Evolutionary conservation across 2,113 vertebrate genomes (phyloP).

Genomic region (Tretioscincus oriximinensis): DNA sequence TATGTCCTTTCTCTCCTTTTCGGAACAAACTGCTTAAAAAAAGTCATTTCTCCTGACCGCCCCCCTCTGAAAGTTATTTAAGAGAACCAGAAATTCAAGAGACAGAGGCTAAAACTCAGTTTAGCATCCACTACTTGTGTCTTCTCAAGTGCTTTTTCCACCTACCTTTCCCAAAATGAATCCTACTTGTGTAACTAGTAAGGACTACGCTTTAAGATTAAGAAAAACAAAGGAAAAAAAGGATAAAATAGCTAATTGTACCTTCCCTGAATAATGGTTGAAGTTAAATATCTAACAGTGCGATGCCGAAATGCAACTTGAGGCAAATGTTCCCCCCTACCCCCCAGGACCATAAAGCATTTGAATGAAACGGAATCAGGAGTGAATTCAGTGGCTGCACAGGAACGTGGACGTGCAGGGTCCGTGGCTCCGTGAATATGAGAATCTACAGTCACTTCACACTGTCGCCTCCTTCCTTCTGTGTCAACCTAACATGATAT

Average conservation of each 20-base stretch:
- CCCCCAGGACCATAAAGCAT: slow-evolving; percentile 64
- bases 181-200: slow-evolving; percentile 60
- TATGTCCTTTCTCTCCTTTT: slow-evolving; percentile 64
- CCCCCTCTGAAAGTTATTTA: slow-evolving; percentile 66
- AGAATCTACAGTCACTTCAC: slow-evolving; percentile 76
- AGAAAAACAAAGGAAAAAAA: slow-evolving; percentile 32
- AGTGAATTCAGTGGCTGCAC: slow-evolving; percentile 71
- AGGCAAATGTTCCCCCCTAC: slow-evolving; percentile 76
- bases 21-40: slow-evolving; percentile 69
- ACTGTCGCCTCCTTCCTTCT: slow-evolving; percentile 72
- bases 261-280: slow-evolving; percentile 83
- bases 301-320: slow-evolving; percentile 83
- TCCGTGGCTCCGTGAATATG: slow-evolving; percentile 75
- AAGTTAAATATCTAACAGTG: slow-evolving; percentile 84
- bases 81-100: slow-evolving; percentile 71
- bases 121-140: slow-evolving; percentile 80
- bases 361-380: slow-evolving; percentile 76
- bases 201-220: slow-evolving; percentile 49
- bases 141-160: slow-evolving; percentile 71
- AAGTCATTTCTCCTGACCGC: slow-evolving; percentile 59
- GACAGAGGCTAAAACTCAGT: slow-evolving; percentile 74
- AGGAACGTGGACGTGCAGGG: slow-evolving; percentile 68
- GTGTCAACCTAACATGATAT: slow-evolving; percentile 61
- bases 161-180: slow-evolving; percentile 62
- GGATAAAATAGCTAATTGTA: slow-evolving; percentile 71